phyloP scores from a whole-genome alignment of 2,797 vertebrate genomes.

The Peromyscus melanophrys region DNA sequence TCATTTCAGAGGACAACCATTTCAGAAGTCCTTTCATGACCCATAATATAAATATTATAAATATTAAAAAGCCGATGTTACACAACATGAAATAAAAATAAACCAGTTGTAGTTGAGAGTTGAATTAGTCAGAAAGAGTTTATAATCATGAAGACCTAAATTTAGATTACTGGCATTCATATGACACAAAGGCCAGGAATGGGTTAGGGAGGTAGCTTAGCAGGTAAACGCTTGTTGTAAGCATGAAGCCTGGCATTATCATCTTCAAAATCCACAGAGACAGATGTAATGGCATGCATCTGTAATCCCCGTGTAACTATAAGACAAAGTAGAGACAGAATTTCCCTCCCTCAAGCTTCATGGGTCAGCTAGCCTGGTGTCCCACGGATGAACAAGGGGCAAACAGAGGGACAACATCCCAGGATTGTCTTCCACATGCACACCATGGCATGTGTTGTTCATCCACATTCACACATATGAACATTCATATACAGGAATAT shows the following conservation, averaged over 20 bases:
- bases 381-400: background rate
- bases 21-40: background rate
- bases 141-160: background rate
- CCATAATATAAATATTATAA: background rate
- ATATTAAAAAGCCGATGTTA: background rate
- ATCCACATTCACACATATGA: background rate
- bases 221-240: background rate
- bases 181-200: background rate
- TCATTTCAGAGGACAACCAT: background rate
- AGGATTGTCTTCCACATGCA: background rate
- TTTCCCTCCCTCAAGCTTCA: background rate
- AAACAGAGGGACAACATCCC: background rate
- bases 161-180: background rate
- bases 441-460: background rate
- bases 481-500: background rate
- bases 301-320: background rate
- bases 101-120: background rate
- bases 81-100: background rate
- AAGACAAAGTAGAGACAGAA: background rate
- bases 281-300: background rate
- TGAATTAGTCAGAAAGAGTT: background rate
- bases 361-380: background rate
- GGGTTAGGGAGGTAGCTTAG: background rate
- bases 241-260: background rate
- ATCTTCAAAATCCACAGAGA: background rate